Percentiles rank a stretch among this genome's conserved stretches.
Conservation (phyloP, 2,113 vertebrate species). For the Rutilus rutilus region DNA sequence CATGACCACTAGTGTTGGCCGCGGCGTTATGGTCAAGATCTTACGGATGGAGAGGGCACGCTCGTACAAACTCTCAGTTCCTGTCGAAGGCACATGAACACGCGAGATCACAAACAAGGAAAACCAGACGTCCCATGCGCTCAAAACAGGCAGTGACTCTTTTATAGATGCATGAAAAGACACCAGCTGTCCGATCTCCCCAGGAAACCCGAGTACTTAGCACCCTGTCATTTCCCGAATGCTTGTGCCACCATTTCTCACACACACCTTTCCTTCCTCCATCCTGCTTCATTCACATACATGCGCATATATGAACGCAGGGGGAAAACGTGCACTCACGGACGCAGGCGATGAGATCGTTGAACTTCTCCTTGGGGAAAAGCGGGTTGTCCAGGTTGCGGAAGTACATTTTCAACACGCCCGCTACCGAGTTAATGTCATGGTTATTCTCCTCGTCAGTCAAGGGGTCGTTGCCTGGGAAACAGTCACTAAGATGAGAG, state of each 20-base stretch:
- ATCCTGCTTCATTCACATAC: conserved; percentile 16
- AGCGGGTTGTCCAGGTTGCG: conserved; percentile 96
- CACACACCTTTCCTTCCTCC: conserved; percentile 28
- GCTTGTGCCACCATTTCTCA: conserved; percentile 36
- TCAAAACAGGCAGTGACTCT: conserved; percentile 26
- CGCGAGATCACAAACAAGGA: not conserved
- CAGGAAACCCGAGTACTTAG: conserved; percentile 38
- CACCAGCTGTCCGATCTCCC: conserved; percentile 41
- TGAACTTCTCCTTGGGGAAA: conserved; percentile 98
- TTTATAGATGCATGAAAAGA: conserved; percentile 19
- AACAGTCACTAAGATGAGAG: conserved; percentile 54
- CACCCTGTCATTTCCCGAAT: conserved; percentile 47
- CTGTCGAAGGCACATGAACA: conserved; percentile 70
- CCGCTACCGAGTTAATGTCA: conserved; percentile 98
- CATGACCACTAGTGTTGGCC: conserved; percentile 93
- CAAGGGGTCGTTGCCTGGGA: conserved; percentile 93
- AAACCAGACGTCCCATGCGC: not conserved
- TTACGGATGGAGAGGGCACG: conserved; percentile 94
- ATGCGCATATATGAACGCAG: not conserved
- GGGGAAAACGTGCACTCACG: conserved; percentile 81
- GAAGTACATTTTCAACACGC: conserved; percentile 98
- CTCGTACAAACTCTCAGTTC: conserved; percentile 96
- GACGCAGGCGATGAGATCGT: conserved; percentile 96
- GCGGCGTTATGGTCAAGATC: conserved; percentile 89
- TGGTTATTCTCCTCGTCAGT: conserved; percentile 96